Conservation (phyloP, 2,888 invertebrate species). For the Conistra vaccinii region DNA sequence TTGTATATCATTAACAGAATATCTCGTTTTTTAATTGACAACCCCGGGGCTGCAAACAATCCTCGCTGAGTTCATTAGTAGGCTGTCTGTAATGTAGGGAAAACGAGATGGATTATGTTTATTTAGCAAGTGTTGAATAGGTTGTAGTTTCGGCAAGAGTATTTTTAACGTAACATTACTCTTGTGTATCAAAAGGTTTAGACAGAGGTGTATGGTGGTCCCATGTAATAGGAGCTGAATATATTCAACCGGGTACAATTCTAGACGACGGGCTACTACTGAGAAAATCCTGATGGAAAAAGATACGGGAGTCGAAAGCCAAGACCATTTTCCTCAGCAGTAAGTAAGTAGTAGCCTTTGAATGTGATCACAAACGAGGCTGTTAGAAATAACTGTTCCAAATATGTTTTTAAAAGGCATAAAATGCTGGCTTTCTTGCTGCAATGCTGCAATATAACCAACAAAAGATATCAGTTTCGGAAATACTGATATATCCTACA, state of each 20-base stretch:
- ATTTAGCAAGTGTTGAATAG: neutral
- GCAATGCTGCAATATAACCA: neutral
- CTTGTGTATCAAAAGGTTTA: neutral
- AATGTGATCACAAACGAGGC: neutral
- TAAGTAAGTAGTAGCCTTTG: too few species aligned
- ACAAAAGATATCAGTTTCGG: neutral
- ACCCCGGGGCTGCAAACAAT: slow-evolving; percentile 42
- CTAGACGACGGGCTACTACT: neutral
- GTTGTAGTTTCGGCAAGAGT: neutral
- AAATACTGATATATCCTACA: neutral
- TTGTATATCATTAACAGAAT: slow-evolving; percentile 55
- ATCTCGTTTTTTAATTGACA: slow-evolving; percentile 63
- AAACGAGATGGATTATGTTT: slow-evolving; percentile 18
- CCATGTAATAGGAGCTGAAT: neutral
- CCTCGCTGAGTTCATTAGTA: slow-evolving; percentile 54
- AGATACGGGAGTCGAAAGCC: neutral
- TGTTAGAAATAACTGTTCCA: neutral
- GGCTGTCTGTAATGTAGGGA: slow-evolving; percentile 13
- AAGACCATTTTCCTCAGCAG: neutral
- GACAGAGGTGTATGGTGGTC: too few species aligned
- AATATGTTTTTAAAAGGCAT: neutral
- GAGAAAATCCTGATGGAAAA: neutral
- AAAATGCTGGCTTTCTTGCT: neutral
- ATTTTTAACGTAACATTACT: neutral
- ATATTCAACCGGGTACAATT: neutral